Evolutionary conservation across 2,797 vertebrate genomes (phyloP).

Genomic region (Gymnothorax reevesii): DNA sequence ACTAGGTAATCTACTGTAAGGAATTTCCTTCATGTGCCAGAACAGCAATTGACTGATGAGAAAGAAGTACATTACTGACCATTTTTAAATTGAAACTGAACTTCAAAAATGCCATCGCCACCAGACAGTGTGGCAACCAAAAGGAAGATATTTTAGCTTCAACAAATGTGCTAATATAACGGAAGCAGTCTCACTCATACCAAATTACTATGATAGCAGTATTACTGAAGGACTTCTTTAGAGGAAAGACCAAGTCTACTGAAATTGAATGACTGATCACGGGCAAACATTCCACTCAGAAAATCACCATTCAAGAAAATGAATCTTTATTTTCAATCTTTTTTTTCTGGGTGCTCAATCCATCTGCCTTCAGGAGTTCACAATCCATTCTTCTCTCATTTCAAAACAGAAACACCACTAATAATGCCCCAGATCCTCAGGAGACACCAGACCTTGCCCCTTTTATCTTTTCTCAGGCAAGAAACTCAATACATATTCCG

Average conservation of each 20-base stretch:
- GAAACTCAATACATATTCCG: not conserved
- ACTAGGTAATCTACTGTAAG: no score
- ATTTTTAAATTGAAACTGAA: no score
- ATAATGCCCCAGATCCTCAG: not conserved
- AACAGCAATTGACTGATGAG: no score
- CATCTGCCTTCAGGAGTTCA: not conserved
- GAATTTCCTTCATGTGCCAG: no score
- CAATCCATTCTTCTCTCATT: conserved; percentile 11
- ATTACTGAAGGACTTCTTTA: no score
- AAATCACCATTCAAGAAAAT: not conserved
- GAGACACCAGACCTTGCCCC: not conserved
- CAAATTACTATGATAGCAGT: no score
- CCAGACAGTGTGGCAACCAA: no score
- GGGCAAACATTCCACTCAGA: not conserved
- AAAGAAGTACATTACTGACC: no score
- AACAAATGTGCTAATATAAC: no score
- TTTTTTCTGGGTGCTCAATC: not conserved
- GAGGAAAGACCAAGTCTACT: not conserved
- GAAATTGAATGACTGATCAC: not conserved
- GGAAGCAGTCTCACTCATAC: no score
- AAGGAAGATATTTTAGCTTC: no score
- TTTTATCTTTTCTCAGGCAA: not conserved
- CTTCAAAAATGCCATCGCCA: no score
- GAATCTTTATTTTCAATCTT: not conserved
- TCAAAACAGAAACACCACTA: not conserved